Evolutionary conservation across 1,140 invertebrate species (phyloP), one percentile per base, ranked within the genome.

Genomic region (Danaus melanippus): DNA sequence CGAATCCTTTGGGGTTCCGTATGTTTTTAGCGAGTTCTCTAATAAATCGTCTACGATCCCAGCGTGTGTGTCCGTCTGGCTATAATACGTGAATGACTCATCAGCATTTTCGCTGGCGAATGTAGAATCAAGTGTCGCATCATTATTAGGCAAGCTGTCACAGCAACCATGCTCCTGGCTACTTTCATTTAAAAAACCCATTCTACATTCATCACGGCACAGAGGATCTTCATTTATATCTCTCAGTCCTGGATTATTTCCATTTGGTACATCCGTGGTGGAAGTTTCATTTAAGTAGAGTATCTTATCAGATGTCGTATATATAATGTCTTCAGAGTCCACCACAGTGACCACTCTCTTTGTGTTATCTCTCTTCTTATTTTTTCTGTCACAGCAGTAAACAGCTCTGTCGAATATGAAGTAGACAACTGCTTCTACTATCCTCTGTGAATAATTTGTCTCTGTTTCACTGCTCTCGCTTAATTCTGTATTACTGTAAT

Each of bases 301-400:
- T 66, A 68, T 76, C 7, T 66, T 42, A 44, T 56, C 49, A 9
- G 56, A 51, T 7, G 83, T 69, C 2, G 84, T 86, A 42, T 66
- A 76, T 12, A 86, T n/a, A 46, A 86, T 79, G 62, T 86, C 84
- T 69, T 84, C 84, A 42, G 40, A 50, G 58, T 86, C 84, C 10
- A 73, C 81, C 12, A 86, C 69, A 12, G 81, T 86, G 0, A 84
- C 47, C 5, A 84, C 84, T 52, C 57, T 70, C 60, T 84, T 83
- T 46, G 2, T 12, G 50, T 64, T 12, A 57, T 66, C 48, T 65
- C 55, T 60, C 50, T 64, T 69, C 40, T 55, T 65, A 47, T 48
- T 46, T 59, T 56, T 62, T 52, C 48, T 50, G 0, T 46, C 15
- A 41, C 70, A 64, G 9, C 64, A 43, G 44, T 67, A 72, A 54